Base-by-base conservation (phyloP, 2,888 invertebrate species). In the Atherix ibis region DNA sequence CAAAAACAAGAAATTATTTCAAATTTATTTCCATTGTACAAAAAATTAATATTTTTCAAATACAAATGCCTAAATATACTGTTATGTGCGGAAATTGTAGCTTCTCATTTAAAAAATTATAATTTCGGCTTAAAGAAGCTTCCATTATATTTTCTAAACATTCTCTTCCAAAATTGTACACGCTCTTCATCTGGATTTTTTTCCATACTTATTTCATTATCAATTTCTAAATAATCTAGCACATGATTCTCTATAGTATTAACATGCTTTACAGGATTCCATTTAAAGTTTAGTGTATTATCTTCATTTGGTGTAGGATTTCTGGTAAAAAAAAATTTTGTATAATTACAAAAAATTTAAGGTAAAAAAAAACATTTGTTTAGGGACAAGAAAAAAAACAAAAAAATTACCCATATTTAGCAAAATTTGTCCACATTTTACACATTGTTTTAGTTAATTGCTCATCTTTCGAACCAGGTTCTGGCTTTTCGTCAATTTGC, bases 351-450 rank as follows among this genome's bases (percentile, higher is more conserved):
- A 18, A 16, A 22, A 22, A 31, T 26, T 18, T 25, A 8, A 10
- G 12, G 15, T 4, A 4, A 30, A 30, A 16, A 30, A 16, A 10
- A 31, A 13, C 4, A 31, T 15, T 22, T 31, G 24, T 8, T 15
- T 14, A 12, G 12, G 17, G 15, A 16, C 3, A 5, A 10, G 17
- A 16, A 16, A 15, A 15, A 4, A 12, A 16, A 14, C 30, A 18
- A 28, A 27, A 32, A 22, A 18, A 59, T 54, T 49, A 70, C 61
- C 68, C 65, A 45, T 52, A 53, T 47, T 66, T 68, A 0, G 73
- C 75, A 50, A 76, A 76, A 45, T 75, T 72, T 0, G 71, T 66
- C 73, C 76, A 73, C 54, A 73, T 53, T 14, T 58, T 50, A n/a
- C 65, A 58, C 46, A 73, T 53, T 17, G 60, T 56, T 16, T 63